Percentiles rank a stretch among this genome's conserved stretches.
Evolutionary conservation across 2,888 invertebrate species (phyloP).

Genomic region (Protula sp.): DNA sequence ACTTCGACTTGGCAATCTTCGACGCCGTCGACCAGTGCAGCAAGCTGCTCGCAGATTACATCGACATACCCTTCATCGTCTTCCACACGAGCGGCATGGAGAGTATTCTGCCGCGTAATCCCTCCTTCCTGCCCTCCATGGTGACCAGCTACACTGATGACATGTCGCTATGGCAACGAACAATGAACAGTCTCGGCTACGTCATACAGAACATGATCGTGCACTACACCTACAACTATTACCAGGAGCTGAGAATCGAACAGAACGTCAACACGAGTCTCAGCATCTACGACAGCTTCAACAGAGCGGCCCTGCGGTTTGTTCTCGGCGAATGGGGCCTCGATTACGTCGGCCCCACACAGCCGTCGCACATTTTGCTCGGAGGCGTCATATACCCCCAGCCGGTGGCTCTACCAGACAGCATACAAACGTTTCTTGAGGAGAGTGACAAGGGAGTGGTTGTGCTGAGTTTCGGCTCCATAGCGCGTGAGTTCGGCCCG

Average conservation of each 20-base stretch:
- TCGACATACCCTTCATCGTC: conserved; percentile 15
- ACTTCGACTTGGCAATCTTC: conserved; percentile 13
- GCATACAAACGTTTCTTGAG: neutral
- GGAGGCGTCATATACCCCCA: conserved; percentile 10
- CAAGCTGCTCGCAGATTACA: conserved; percentile 13
- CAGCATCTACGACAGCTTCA: conserved; percentile 6
- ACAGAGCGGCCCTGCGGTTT: conserved; percentile 11
- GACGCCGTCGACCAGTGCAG: conserved; percentile 18
- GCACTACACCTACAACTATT: conserved; percentile 6
- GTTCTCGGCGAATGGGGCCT: conserved; percentile 13
- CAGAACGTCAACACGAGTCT: conserved; percentile 9
- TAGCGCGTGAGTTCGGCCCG: conserved; percentile 5
- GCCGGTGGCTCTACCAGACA: neutral
- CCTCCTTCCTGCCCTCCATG: conserved; percentile 14
- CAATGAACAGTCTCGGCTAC: conserved; percentile 14
- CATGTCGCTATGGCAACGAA: conserved; percentile 10
- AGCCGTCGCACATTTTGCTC: conserved; percentile 8
- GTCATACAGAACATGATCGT: conserved; percentile 10
- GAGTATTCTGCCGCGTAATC: conserved; percentile 9
- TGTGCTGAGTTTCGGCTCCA: conserved; percentile 13
- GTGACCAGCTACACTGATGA: conserved; percentile 13
- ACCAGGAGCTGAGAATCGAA: conserved; percentile 5
- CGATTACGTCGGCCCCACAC: conserved; percentile 18
- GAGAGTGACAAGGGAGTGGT: conserved; percentile 5
- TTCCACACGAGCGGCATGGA: conserved; percentile 13